These are phyloP conservation scores for Panagrolaimus sp. DNA, from an alignment of 1,140 invertebrate species.

Conservation along the genomic window DNA sequence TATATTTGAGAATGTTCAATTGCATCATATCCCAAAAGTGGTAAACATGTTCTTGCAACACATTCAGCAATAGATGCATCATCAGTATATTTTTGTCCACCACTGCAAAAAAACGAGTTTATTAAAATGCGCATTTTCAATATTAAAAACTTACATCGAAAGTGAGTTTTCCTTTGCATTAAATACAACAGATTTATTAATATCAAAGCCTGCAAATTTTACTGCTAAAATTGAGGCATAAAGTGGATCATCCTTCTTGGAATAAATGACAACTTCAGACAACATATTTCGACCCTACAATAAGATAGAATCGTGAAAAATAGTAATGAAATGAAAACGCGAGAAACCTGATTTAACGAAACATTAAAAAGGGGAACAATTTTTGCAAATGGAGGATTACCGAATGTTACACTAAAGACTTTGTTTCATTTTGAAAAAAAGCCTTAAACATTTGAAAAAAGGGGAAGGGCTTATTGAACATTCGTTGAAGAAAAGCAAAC, in stretches of 20 bases:
- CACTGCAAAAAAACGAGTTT: background rate
- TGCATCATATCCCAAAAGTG: background rate
- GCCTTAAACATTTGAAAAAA: too few relatives aligned
- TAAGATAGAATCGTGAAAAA: too few relatives aligned
- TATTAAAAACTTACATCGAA: background rate
- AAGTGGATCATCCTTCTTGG: background rate
- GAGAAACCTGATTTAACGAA: too few relatives aligned
- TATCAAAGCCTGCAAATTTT: background rate
- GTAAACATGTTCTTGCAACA: background rate
- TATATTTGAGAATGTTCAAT: background rate
- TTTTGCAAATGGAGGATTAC: too few relatives aligned
- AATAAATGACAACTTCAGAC: background rate
- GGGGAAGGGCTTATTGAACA: too few relatives aligned
- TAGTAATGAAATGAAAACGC: too few relatives aligned
- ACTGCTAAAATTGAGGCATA: background rate
- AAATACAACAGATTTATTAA: background rate
- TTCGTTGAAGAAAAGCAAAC: too few relatives aligned
- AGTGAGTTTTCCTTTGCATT: background rate
- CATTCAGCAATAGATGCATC: background rate
- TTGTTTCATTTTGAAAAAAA: too few relatives aligned
- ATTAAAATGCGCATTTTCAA: background rate
- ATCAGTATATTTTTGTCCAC: background rate
- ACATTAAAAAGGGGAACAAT: too few relatives aligned
- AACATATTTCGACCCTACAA: too few relatives aligned
- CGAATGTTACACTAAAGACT: too few relatives aligned